A percentile compares a stretch with the other conserved stretches of the same genome.
Evolutionary conservation across 2,113 vertebrate genomes (phyloP).

Genomic region (Oreochromis aureus): DNA sequence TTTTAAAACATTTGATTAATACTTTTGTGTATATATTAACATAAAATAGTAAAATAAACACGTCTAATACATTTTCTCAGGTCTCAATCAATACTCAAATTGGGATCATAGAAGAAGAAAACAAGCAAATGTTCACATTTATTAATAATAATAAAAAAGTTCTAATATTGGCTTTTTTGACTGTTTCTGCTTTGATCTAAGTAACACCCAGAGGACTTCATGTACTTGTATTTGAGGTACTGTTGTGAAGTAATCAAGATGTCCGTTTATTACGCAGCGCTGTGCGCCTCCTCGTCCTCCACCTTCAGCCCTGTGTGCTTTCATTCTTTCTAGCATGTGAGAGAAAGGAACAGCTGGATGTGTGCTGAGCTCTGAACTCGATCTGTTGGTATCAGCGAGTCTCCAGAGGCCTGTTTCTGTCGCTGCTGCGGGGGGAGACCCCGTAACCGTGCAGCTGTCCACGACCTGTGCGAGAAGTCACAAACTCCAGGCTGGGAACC

Average conservation of each 20-base stretch:
- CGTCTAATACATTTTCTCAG: background rate
- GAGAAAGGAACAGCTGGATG: slow-evolving; percentile 71
- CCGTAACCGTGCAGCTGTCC: slow-evolving; percentile 60
- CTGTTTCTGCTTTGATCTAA: background rate
- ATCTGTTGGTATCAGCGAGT: slow-evolving; percentile 52
- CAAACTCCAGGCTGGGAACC: background rate
- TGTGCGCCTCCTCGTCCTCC: background rate
- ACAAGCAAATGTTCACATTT: background rate
- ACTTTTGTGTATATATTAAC: background rate
- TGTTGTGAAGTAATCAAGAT: background rate
- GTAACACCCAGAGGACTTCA: background rate
- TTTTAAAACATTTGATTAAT: background rate
- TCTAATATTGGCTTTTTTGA: background rate
- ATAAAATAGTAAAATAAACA: background rate
- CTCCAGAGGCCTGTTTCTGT: slow-evolving; percentile 49
- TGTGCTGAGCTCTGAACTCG: slow-evolving; percentile 45
- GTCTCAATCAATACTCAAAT: background rate
- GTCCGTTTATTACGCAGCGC: background rate
- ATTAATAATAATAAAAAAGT: background rate
- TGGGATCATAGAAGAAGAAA: background rate
- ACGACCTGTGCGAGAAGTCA: background rate
- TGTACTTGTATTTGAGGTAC: background rate
- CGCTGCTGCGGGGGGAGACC: slow-evolving; percentile 15
- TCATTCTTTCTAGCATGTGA: slow-evolving; percentile 27
- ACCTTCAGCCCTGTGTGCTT: background rate